Percentiles rank a stretch among this genome's conserved stretches.
Evolutionary conservation across 1,140 invertebrate species (phyloP).

Genomic region (Rhopalosiphum maidis): DNA sequence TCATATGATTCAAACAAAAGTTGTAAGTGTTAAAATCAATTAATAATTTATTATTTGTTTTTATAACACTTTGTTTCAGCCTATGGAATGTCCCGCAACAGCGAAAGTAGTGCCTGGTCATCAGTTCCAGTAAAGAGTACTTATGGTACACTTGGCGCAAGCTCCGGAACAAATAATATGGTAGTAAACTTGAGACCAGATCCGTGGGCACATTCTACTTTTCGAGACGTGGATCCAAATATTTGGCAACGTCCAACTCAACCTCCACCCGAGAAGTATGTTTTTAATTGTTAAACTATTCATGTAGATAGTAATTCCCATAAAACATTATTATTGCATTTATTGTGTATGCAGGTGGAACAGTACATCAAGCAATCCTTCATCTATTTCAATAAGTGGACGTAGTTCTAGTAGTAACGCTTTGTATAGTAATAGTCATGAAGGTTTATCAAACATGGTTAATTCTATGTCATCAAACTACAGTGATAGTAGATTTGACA

Average conservation of each 20-base stretch:
- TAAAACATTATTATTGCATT: not conserved
- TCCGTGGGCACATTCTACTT: conserved; percentile 23
- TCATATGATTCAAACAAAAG: conserved; percentile 48
- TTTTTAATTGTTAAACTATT: not conserved
- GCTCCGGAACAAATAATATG: conserved; percentile 32
- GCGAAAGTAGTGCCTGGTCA: conserved; percentile 34
- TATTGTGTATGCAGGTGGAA: conserved; percentile 23
- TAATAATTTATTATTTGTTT: not conserved
- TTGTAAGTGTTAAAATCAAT: conserved; percentile 9
- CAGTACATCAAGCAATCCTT: conserved; percentile 39
- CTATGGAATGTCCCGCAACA: conserved; percentile 51
- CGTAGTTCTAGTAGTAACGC: conserved; percentile 36
- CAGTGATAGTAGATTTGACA: conserved; percentile 46
- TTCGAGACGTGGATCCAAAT: conserved; percentile 23
- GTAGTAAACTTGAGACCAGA: conserved; percentile 19
- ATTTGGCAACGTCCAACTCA: conserved; percentile 48
- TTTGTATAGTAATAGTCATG: conserved; percentile 32
- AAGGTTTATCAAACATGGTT: conserved; percentile 38
- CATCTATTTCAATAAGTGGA: conserved; percentile 29
- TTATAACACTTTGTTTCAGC: not conserved
- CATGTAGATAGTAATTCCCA: not conserved
- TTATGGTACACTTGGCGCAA: conserved; percentile 25
- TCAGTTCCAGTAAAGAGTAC: not conserved
- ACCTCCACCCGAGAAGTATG: conserved; percentile 50
- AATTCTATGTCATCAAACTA: conserved; percentile 36